Percentiles rank a stretch among this genome's conserved stretches.
Conservation (phyloP, 92 coral and sea anemone species). For the Zoanthus sociatus region DNA sequence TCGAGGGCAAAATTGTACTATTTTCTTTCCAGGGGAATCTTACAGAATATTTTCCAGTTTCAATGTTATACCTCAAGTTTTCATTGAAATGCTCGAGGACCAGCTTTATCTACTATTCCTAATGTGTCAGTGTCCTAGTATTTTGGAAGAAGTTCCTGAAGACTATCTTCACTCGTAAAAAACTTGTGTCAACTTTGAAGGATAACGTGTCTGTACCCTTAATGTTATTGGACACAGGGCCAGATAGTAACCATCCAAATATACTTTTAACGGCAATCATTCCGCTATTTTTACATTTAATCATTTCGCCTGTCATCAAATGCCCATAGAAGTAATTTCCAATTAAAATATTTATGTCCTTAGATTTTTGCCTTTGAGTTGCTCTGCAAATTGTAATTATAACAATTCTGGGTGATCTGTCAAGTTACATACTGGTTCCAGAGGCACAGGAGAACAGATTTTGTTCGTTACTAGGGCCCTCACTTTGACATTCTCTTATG, state of each 20-base stretch:
- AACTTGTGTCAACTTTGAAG: conserved; percentile 8
- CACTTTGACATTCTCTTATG: not conserved
- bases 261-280: conserved; percentile 20
- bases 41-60: conserved; percentile 16
- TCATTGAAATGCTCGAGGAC: not conserved
- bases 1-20: conserved; percentile 1
- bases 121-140: conserved; percentile 25
- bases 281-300: conserved; percentile 10
- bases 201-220: conserved; percentile 22
- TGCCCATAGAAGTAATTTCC: not conserved
- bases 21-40: conserved; percentile 13
- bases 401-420: not conserved
- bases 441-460: not conserved
- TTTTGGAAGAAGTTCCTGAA: conserved; percentile 33
- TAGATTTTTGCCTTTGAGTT: not conserved
- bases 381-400: not conserved
- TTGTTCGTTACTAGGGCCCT: not conserved
- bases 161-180: conserved; percentile 1
- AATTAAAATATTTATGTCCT: conserved; percentile 6
- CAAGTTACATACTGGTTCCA: not conserved
- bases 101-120: conserved; percentile 12
- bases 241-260: conserved; percentile 9
- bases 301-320: conserved; percentile 17
- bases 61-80: conserved; percentile 12
- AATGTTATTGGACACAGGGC: not conserved